Conservation (phyloP, 2,797 vertebrate genomes). For the Ceryle rudis region DNA sequence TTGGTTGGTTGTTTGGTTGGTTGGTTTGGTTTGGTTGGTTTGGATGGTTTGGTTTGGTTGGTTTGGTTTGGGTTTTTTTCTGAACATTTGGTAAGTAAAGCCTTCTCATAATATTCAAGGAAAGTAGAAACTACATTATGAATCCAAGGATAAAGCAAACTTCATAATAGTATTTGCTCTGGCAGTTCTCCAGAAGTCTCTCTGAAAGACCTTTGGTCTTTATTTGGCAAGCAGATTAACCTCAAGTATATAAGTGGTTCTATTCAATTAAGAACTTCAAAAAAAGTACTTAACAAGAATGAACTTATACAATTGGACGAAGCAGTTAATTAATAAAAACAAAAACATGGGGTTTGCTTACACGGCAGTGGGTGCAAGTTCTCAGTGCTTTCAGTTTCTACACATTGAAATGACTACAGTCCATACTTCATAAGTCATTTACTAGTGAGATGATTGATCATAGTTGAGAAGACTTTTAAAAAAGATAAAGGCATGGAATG, state of each 20-base stretch:
- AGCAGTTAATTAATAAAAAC: not conserved
- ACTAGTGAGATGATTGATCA: too few species aligned
- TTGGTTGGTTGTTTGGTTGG: too few species aligned
- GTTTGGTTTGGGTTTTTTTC: not conserved
- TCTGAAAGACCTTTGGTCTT: not conserved
- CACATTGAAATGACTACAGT: not conserved
- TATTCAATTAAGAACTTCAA: not conserved
- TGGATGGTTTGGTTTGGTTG: too few species aligned
- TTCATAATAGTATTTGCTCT: not conserved
- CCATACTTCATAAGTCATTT: too few species aligned
- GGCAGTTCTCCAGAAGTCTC: not conserved
- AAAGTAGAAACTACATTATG: not conserved
- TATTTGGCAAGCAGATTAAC: not conserved
- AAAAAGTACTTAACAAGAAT: not conserved
- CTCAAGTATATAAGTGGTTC: not conserved
- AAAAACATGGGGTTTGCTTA: not conserved
- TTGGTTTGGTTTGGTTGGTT: too few species aligned
- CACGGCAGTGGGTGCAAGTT: not conserved
- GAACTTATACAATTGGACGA: not conserved
- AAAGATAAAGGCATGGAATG: too few species aligned
- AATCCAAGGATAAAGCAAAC: not conserved
- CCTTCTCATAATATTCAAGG: not conserved
- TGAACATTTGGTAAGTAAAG: not conserved
- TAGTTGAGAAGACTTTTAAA: too few species aligned
- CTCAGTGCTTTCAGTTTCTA: not conserved